Evolutionary conservation across 1,140 invertebrate genomes (phyloP).

Genomic region (Scylla paramamosain): DNA sequence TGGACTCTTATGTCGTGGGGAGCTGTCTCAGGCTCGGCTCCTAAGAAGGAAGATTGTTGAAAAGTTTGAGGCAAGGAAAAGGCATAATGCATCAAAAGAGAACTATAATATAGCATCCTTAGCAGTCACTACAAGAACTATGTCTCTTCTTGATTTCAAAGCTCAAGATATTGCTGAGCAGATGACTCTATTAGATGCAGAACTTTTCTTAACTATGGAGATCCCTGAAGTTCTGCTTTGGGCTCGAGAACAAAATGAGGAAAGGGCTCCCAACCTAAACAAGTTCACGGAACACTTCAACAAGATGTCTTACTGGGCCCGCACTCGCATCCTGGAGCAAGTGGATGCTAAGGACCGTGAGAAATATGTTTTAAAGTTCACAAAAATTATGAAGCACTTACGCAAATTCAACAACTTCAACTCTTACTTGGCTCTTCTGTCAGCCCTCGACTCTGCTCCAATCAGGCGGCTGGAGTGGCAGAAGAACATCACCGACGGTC

Average conservation of each 20-base stretch:
- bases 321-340: conserved; percentile 76
- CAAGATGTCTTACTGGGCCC: conserved; percentile 98
- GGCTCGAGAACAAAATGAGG: conserved; percentile 98
- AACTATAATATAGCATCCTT: conserved; percentile 17
- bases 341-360: conserved; percentile 87
- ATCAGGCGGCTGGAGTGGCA: conserved; percentile 88
- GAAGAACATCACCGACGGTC: conserved; percentile 93
- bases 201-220: conserved; percentile 97
- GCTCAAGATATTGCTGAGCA: conserved; percentile 96
- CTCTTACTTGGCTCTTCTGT: conserved; percentile 97
- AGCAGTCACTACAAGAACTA: conserved; percentile 26
- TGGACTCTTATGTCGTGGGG: conserved; percentile 90
- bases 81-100: conserved; percentile 79
- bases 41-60: conserved; percentile 94
- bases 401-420: conserved; percentile 99
- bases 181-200: conserved; percentile 98
- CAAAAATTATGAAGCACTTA: conserved; percentile 99
- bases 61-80: conserved; percentile 88
- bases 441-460: conserved; percentile 97
- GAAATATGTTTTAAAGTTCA: conserved; percentile 96
- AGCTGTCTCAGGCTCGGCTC: conserved; percentile 93
- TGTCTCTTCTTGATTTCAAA: conserved; percentile 93
- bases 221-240: conserved; percentile 94
- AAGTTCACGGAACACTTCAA: conserved; percentile 99
- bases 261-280: conserved; percentile 96